These are phyloP conservation scores for Ammodytes marinus DNA, from an alignment of 2,113 vertebrate genomes.

Conservation along the genomic window DNA sequence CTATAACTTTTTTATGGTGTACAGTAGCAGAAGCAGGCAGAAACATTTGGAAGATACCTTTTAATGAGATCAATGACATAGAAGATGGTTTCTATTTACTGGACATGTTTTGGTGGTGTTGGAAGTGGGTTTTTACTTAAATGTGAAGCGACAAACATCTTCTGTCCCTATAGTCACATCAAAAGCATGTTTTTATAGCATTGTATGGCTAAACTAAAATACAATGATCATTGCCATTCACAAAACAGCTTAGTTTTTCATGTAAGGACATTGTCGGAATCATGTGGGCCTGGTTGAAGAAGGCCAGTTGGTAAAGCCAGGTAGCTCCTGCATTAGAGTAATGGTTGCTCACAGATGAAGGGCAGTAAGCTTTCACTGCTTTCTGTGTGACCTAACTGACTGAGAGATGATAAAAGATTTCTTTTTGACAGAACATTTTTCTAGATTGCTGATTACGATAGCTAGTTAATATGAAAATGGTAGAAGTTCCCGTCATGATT, in stretches of 20 bases:
- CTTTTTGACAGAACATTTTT: no score
- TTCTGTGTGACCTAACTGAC: not conserved
- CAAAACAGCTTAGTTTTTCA: not conserved
- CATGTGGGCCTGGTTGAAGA: not conserved
- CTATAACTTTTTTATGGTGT: slow-evolving; percentile 17
- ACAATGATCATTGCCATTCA: not conserved
- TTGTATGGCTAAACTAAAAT: not conserved
- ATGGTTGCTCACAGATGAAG: slow-evolving; percentile 10
- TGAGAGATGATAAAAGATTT: no score
- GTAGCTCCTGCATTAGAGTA: not conserved
- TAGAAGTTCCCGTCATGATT: slow-evolving; percentile 6
- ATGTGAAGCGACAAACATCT: not conserved
- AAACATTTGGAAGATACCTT: slow-evolving; percentile 5
- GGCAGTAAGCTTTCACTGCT: slow-evolving; percentile 10
- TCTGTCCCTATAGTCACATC: not conserved
- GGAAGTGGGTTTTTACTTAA: not conserved
- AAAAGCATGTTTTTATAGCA: not conserved
- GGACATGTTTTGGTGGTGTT: not conserved
- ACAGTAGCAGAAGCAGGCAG: slow-evolving; percentile 4
- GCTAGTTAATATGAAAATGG: not conserved
- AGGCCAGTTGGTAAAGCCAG: not conserved
- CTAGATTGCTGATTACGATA: not conserved
- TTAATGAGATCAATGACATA: not conserved
- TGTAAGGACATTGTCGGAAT: not conserved
- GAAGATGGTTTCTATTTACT: not conserved